phyloP scores from a whole-genome alignment of 2,888 invertebrate species.

The Syrphus vitripennis region DNA sequence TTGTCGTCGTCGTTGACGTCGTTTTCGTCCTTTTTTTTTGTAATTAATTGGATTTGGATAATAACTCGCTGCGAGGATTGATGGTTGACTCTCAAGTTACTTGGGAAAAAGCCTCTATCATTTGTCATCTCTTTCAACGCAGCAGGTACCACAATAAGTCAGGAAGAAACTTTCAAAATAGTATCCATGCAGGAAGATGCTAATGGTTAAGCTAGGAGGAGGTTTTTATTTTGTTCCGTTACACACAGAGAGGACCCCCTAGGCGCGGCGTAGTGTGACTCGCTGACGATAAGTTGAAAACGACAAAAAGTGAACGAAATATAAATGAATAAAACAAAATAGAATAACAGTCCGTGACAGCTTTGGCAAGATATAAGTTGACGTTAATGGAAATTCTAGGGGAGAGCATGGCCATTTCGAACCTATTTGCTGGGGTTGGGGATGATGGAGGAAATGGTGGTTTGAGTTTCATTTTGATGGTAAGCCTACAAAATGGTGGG shows the following conservation, averaged over 20 bases:
- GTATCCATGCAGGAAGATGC: conserved; percentile 8
- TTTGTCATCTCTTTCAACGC: conserved; percentile 68
- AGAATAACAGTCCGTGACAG: conserved; percentile 33
- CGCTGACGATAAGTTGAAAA: conserved; percentile 10
- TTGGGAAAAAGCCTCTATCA: conserved; percentile 53
- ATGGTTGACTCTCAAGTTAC: conserved; percentile 60
- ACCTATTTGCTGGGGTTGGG: neutral
- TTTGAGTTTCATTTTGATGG: neutral
- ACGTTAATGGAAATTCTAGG: conserved; percentile 47
- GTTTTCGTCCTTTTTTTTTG: conserved; percentile 2
- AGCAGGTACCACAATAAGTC: conserved; percentile 58
- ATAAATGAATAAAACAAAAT: conserved; percentile 9
- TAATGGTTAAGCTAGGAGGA: conserved; percentile 30
- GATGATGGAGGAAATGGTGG: neutral
- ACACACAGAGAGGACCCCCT: neutral
- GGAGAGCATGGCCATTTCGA: neutral
- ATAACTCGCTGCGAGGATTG: conserved; percentile 67
- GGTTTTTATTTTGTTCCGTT: neutral
- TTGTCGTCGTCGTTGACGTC: neutral
- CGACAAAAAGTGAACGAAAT: neutral
- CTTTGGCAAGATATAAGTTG: conserved; percentile 52
- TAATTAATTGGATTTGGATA: conserved; percentile 71
- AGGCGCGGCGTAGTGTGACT: neutral
- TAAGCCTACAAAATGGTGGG: neutral
- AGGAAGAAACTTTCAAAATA: conserved; percentile 10